These are phyloP conservation scores for Lipophrys pholis DNA, from an alignment of 2,113 vertebrate genomes.

Conservation along the genomic window DNA sequence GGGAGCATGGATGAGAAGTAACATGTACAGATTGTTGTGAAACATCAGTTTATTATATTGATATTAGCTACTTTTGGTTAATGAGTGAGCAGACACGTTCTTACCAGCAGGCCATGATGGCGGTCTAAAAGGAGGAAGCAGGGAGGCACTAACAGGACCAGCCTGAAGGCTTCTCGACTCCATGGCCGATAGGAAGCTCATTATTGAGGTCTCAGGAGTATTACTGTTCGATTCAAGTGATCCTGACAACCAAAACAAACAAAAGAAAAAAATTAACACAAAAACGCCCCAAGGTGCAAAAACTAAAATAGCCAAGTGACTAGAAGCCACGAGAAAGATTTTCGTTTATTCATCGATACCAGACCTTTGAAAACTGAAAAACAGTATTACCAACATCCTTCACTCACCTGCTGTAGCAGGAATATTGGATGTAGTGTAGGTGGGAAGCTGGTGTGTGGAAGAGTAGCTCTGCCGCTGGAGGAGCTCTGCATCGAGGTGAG, in stretches of 20 bases:
- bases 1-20: neutral
- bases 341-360: neutral
- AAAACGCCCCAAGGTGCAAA: neutral
- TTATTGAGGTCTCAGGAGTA: slow-evolving; percentile 94
- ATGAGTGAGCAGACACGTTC: slow-evolving; percentile 14
- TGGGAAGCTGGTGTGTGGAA: slow-evolving; percentile 91
- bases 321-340: neutral
- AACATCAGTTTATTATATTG: neutral
- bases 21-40: neutral
- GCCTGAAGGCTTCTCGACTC: slow-evolving; percentile 92
- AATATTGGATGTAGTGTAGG: slow-evolving; percentile 90
- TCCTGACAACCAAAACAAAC: slow-evolving; percentile 85
- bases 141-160: slow-evolving; percentile 92
- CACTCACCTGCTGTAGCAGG: slow-evolving; percentile 89
- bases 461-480: slow-evolving; percentile 92
- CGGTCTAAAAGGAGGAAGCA: slow-evolving; percentile 94
- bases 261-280: slow-evolving; percentile 20
- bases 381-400: neutral
- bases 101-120: slow-evolving; percentile 96
- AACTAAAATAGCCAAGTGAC: neutral
- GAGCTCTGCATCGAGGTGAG: slow-evolving; percentile 92
- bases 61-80: neutral
- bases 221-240: slow-evolving; percentile 91
- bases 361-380: slow-evolving; percentile 5
- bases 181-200: slow-evolving; percentile 95